Percentiles rank a stretch among this genome's conserved stretches.
phyloP scores from a whole-genome alignment of 2,797 vertebrate species.

The Pseudomugil tenellus region DNA sequence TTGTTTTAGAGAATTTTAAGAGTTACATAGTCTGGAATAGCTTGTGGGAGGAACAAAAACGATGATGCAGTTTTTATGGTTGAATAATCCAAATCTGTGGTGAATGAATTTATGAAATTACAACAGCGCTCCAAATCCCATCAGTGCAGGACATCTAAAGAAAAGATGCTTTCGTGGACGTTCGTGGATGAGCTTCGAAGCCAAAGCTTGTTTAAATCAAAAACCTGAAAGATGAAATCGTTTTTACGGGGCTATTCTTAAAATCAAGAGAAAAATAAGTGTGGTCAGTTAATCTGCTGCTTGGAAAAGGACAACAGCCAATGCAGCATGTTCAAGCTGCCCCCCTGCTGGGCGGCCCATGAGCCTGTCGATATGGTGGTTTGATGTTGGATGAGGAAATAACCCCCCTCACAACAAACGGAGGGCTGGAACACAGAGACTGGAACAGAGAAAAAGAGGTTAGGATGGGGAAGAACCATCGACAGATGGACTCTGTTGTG shows the following conservation, averaged over 20 bases:
- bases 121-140: constrained; percentile 85
- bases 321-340: constrained; percentile 77
- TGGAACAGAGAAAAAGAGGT: constrained; percentile 80
- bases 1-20: too few species aligned
- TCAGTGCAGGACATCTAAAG: constrained; percentile 87
- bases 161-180: constrained; percentile 82
- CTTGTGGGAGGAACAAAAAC: constrained; percentile 23
- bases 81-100: constrained; percentile 37
- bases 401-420: constrained; percentile 79
- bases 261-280: constrained; percentile 75
- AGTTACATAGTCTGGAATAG: constrained; percentile 49
- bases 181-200: constrained; percentile 85
- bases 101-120: constrained; percentile 32
- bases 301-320: constrained; percentile 82
- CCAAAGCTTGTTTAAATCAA: constrained; percentile 86
- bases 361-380: constrained; percentile 83
- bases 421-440: constrained; percentile 80
- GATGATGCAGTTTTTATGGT: constrained; percentile 69
- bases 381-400: constrained; percentile 84
- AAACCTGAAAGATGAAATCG: constrained; percentile 75
- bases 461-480: constrained; percentile 80
- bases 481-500: constrained; percentile 84
- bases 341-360: constrained; percentile 81
- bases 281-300: constrained; percentile 75
- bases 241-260: constrained; percentile 66